phyloP scores from a whole-genome alignment of 2,888 invertebrate genomes.

The Plebejus anna region DNA sequence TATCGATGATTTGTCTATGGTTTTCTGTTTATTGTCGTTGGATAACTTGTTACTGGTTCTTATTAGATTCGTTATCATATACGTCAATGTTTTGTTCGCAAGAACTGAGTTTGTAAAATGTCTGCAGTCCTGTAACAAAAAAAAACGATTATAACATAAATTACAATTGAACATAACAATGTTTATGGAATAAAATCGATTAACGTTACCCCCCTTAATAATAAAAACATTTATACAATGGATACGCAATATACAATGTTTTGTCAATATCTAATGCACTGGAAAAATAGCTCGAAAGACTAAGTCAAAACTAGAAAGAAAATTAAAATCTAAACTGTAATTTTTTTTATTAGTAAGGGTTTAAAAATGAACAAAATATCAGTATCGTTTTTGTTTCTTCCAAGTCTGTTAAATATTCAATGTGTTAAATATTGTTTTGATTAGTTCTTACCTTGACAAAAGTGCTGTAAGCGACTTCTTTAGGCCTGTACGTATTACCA shows the following conservation, averaged over 20 bases:
- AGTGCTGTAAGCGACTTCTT: slow-evolving; percentile 67
- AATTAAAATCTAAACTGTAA: not conserved
- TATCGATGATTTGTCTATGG: slow-evolving; percentile 41
- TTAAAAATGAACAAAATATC: too few relatives aligned
- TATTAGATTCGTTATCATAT: slow-evolving; percentile 50
- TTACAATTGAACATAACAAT: not conserved
- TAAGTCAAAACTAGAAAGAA: not conserved
- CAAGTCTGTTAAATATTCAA: too few relatives aligned
- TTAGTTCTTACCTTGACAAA: slow-evolving; percentile 72
- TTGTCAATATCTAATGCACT: too few relatives aligned
- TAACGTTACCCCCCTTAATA: too few relatives aligned
- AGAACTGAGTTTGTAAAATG: slow-evolving; percentile 70
- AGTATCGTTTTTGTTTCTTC: too few relatives aligned
- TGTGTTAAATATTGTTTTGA: too few relatives aligned
- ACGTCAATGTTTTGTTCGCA: slow-evolving; percentile 52
- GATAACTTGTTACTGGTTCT: slow-evolving; percentile 47
- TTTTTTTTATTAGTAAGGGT: too few relatives aligned
- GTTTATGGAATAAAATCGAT: too few relatives aligned
- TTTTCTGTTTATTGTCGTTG: slow-evolving; percentile 41
- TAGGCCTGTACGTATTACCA: slow-evolving; percentile 78
- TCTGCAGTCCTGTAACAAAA: slow-evolving; percentile 64
- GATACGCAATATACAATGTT: too few relatives aligned
- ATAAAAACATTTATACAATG: too few relatives aligned
- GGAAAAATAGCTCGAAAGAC: too few relatives aligned
- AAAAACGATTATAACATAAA: slow-evolving; percentile 29